A percentile compares a stretch with the other conserved stretches of the same genome.
These are phyloP conservation scores for Latrodectus geometricus DNA, from an alignment of 1,140 invertebrate genomes.

Conservation along the genomic window DNA sequence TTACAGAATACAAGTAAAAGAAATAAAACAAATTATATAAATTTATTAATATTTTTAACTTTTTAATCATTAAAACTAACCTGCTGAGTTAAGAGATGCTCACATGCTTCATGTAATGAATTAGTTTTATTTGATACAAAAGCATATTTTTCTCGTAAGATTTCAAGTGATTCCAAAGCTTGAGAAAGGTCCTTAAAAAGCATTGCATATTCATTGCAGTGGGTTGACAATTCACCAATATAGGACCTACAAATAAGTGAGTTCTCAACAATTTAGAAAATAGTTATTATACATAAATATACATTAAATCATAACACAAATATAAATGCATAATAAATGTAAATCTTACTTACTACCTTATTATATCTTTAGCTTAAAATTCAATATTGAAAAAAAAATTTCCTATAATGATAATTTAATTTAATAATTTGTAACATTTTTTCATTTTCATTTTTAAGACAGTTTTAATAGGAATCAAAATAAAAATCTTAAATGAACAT, in stretches of 20 bases:
- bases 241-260: constrained; percentile 70
- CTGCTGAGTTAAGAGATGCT: constrained; percentile 89
- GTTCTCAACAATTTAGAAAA: not conserved
- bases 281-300: too few species aligned
- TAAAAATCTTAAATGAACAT: too few species aligned
- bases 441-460: too few species aligned
- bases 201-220: constrained; percentile 78
- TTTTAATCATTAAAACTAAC: constrained; percentile 65
- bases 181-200: constrained; percentile 79
- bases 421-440: too few species aligned
- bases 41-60: not conserved
- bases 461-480: too few species aligned
- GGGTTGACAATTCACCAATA: constrained; percentile 77
- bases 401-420: too few species aligned
- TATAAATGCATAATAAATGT: too few species aligned
- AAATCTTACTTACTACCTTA: too few species aligned
- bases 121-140: constrained; percentile 91
- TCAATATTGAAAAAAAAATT: too few species aligned
- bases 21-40: not conserved
- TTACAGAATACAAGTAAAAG: not conserved
- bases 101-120: constrained; percentile 88
- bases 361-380: too few species aligned
- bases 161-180: constrained; percentile 78
- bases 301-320: too few species aligned
- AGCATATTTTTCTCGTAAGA: constrained; percentile 82